Conservation (phyloP, 2,113 vertebrate genomes). For the Rallus limicola region DNA sequence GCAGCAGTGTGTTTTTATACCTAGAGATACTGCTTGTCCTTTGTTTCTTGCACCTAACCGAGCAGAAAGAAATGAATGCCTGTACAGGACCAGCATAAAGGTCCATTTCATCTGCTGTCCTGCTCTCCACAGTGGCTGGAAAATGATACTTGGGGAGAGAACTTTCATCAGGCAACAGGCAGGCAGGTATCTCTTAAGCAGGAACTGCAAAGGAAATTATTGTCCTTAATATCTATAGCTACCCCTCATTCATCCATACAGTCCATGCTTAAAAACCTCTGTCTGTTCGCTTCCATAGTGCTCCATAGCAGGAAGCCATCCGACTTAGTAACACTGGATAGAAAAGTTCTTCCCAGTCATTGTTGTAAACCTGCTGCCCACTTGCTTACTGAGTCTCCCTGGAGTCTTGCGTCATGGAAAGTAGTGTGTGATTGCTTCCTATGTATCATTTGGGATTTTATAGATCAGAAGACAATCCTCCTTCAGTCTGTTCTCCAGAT, state of each 20-base stretch:
- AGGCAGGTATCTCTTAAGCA: background rate
- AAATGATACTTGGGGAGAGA: background rate
- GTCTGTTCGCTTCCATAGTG: background rate
- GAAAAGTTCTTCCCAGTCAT: background rate
- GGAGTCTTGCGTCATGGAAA: background rate
- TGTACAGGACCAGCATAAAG: background rate
- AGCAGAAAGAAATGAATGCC: background rate
- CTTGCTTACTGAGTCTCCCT: background rate
- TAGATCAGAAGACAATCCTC: background rate
- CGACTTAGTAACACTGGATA: background rate
- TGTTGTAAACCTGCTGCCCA: background rate
- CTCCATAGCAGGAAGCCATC: background rate
- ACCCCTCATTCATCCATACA: background rate
- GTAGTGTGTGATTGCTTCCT: rapidly evolving
- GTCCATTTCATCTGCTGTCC: background rate
- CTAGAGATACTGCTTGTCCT: background rate
- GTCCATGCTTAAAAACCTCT: background rate
- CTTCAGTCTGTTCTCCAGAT: background rate
- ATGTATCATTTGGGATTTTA: background rate
- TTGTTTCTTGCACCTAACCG: background rate
- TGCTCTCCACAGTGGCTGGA: background rate
- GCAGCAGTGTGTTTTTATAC: background rate
- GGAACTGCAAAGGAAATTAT: background rate
- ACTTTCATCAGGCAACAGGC: background rate
- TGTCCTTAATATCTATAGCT: background rate